These are phyloP conservation scores for Oxygymnocypris stewartii DNA, from an alignment of 2,113 vertebrate genomes.

Conservation along the genomic window DNA sequence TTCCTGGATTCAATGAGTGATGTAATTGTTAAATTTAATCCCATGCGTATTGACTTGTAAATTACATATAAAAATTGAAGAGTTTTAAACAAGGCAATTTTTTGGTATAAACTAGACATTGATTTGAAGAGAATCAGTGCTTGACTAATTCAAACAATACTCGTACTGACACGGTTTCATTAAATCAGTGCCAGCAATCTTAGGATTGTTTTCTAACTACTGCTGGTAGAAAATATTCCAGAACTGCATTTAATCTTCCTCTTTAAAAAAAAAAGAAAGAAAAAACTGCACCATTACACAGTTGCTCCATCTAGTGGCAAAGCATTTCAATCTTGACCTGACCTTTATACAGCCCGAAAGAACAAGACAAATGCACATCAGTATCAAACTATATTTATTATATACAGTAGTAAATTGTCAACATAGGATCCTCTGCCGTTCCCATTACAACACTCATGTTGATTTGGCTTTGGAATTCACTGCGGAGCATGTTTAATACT, in stretches of 20 bases:
- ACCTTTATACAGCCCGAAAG: background rate
- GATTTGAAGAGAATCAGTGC: background rate
- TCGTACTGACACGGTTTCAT: background rate
- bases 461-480: background rate
- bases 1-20: too few relatives aligned
- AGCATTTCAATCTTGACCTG: background rate
- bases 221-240: background rate
- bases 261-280: too few relatives aligned
- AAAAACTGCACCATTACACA: background rate
- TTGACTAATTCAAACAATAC: background rate
- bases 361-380: background rate
- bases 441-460: background rate
- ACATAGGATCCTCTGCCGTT: conserved; percentile 63
- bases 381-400: conserved; percentile 89
- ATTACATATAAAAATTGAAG: too few relatives aligned
- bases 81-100: too few relatives aligned
- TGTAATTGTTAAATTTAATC: background rate
- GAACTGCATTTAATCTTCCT: background rate
- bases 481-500: background rate
- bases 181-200: background rate
- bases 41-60: background rate
- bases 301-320: conserved; percentile 42
- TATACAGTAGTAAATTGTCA: conserved; percentile 85
- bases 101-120: background rate
- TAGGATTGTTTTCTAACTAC: background rate